Evolutionary conservation across 2,888 invertebrate species (phyloP).

Genomic region (Sphaerophoria rueppellii): DNA sequence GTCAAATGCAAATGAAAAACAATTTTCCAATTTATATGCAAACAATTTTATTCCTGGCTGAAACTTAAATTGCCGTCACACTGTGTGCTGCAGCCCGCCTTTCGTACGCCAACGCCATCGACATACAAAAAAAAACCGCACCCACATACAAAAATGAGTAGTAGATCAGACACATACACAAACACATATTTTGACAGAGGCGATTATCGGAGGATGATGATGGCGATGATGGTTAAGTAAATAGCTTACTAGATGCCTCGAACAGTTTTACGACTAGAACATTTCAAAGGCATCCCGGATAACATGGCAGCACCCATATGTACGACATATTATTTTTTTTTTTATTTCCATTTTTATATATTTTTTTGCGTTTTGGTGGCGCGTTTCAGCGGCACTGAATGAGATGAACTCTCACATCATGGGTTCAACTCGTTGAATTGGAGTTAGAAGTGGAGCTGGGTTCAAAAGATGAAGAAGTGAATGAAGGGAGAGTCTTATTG

Average conservation of each 20-base stretch:
- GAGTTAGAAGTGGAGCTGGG: constrained; percentile 2
- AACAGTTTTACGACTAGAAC: constrained; percentile 54
- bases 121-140: not conserved
- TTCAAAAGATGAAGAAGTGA: not conserved
- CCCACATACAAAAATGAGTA: not conserved
- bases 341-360: constrained; percentile 1
- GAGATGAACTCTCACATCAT: constrained; percentile 27
- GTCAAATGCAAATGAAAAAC: constrained; percentile 69
- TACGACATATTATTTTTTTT: constrained; percentile 21
- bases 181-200: constrained; percentile 57
- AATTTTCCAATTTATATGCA: constrained; percentile 73
- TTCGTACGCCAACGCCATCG: not conserved
- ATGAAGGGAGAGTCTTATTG: constrained; percentile 40
- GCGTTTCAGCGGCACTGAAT: not conserved
- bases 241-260: constrained; percentile 66
- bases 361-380: constrained; percentile 8
- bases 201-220: constrained; percentile 67
- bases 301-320: constrained; percentile 44
- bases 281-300: constrained; percentile 34
- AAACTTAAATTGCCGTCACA: constrained; percentile 62
- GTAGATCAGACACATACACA: constrained; percentile 19
- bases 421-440: constrained; percentile 10
- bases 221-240: constrained; percentile 71
- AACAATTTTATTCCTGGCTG: constrained; percentile 69
- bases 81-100: constrained; percentile 36